Base-by-base conservation (phyloP, 1,140 invertebrate species). In the Hylaeus volcanicus region DNA sequence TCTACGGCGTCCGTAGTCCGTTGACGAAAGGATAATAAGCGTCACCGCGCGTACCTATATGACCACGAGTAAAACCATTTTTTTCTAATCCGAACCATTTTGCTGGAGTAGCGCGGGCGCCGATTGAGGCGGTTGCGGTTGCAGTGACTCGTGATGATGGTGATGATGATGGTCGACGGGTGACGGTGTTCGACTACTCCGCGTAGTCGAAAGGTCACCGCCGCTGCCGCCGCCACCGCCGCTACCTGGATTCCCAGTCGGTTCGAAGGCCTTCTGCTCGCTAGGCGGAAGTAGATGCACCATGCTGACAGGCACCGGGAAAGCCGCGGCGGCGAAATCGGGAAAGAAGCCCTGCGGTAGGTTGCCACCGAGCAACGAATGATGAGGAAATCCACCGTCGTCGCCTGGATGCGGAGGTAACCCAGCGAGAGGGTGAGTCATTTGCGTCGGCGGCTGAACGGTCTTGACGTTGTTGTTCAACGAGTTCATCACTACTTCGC, bases 291-390 rank as follows among this genome's bases (percentile, higher is more conserved):
- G 89, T 55, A 97, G 92, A 88, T 97, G 97, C 53, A 97, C 94
- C 96, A 97, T 97, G 88, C 96, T 97, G 3, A 97, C 94, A 15
- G 96, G 96, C 85, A 98, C 96, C 0, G 97, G 97, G 88, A 97
- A 97, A 5, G 95, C 94, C 75, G 96, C 96, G 0, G 95, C 94
- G 12, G 94, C 92, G 78, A 97, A 97, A 87, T 98, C 97, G 0
- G 97, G 96, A 90, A 97, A 97, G 92, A 97, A 97, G 51, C 95
- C 95, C 81, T 94, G 95, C 5, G 89, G 89, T 1, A 93, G 76
- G 87, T 94, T 84, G 72, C 88, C 79, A 83, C 88, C 86, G 94
- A 95, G 91, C 95, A 97, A 72, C 94, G 96, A 88, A 96, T 97
- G 93, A 96, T 97, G 88, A 74, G 94, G 60, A 83, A 93, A 88